Evolutionary conservation across 2,888 invertebrate genomes (phyloP).

Genomic region (Aphodius sticticus): DNA sequence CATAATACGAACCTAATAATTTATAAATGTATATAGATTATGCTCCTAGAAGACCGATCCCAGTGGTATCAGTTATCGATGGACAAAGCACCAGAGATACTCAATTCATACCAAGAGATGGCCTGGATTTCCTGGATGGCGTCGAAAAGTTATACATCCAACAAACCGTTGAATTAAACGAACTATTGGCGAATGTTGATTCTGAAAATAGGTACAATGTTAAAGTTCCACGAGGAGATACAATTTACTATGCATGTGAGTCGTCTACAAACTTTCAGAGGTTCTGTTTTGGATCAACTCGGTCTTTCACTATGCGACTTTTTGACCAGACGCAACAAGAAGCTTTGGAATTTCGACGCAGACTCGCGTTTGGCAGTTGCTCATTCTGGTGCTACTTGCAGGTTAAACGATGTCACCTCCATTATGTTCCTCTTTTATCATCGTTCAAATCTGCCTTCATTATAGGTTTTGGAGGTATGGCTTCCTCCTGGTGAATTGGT

Average conservation of each 20-base stretch:
- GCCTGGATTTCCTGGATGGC: conserved; percentile 76
- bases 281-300: conserved; percentile 74
- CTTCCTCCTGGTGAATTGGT: conserved; percentile 74
- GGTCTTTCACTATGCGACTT: conserved; percentile 81
- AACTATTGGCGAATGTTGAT: conserved; percentile 68
- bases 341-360: conserved; percentile 76
- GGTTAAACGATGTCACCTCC: conserved; percentile 58
- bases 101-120: conserved; percentile 71
- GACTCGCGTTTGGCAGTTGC: conserved; percentile 75
- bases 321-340: conserved; percentile 86
- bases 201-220: conserved; percentile 79
- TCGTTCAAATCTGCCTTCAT: conserved; percentile 49
- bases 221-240: conserved; percentile 75
- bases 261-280: conserved; percentile 69
- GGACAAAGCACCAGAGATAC: conserved; percentile 67
- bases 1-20: background rate
- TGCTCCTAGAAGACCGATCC: conserved; percentile 62
- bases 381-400: conserved; percentile 76
- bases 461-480: conserved; percentile 71
- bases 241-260: conserved; percentile 78
- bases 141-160: conserved; percentile 76
- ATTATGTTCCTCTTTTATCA: background rate
- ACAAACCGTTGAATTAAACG: conserved; percentile 80
- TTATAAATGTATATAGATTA: background rate
- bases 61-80: conserved; percentile 68